Evolutionary conservation across 2,888 invertebrate genomes (phyloP).

Genomic region (Lasioglossum malachurum): DNA sequence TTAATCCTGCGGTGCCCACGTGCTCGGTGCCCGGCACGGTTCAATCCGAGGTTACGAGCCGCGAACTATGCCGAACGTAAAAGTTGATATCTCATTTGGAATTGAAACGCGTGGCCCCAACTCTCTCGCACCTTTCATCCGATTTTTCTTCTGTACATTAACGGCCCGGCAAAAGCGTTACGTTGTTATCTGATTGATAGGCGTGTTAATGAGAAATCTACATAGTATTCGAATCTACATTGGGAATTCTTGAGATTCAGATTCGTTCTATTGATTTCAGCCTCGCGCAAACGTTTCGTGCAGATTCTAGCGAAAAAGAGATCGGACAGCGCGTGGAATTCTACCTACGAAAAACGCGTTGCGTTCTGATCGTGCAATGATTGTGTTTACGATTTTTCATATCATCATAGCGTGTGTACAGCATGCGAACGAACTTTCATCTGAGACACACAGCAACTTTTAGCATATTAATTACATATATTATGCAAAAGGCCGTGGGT

Average conservation of each 20-base stretch:
- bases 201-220: constrained; percentile 8
- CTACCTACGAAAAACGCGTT: not conserved
- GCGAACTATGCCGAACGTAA: constrained; percentile 8
- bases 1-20: constrained; percentile 57
- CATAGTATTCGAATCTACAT: constrained; percentile 10
- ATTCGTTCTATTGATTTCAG: not conserved
- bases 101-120: constrained; percentile 7
- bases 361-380: not conserved
- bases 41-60: constrained; percentile 25
- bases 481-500: not conserved
- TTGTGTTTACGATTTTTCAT: not conserved
- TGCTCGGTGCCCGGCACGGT: constrained; percentile 21
- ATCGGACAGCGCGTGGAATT: not conserved
- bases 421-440: not conserved
- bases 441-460: not conserved
- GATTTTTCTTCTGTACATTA: not conserved
- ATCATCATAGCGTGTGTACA: not conserved
- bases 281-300: not conserved
- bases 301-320: not conserved
- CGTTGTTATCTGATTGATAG: constrained; percentile 4
- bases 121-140: not conserved
- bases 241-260: not conserved
- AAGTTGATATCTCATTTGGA: constrained; percentile 36
- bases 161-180: not conserved
- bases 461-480: not conserved